Conservation (phyloP, 2,888 invertebrate genomes). For the Drosophila multiciliata region DNA sequence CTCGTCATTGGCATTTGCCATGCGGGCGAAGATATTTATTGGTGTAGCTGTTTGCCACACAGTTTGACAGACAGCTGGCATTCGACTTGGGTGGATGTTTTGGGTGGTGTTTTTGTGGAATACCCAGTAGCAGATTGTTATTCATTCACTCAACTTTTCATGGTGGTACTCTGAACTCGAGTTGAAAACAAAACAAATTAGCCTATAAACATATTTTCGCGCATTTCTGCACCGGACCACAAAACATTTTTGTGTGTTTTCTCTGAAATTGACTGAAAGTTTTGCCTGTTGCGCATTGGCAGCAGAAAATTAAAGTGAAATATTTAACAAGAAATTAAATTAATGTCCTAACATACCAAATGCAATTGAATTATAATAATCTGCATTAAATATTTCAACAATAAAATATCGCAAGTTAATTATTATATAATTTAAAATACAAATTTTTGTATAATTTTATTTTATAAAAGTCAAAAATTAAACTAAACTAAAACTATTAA, state of each 20-base stretch:
- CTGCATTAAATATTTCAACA: background rate
- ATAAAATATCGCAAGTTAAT: background rate
- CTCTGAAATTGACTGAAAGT: background rate
- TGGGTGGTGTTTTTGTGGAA: background rate
- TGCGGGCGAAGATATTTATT: constrained; percentile 46
- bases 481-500: background rate
- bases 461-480: no score
- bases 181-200: constrained; percentile 51
- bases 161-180: constrained; percentile 16
- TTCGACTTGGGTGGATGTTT: background rate
- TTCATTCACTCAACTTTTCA: constrained; percentile 52
- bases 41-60: constrained; percentile 32
- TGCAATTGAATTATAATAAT: background rate
- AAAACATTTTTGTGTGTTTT: constrained; percentile 23
- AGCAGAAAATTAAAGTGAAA: background rate
- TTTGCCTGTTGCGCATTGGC: constrained; percentile 8
- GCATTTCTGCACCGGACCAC: constrained; percentile 42
- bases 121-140: constrained; percentile 26
- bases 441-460: background rate
- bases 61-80: constrained; percentile 48
- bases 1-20: constrained; percentile 45
- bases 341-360: background rate
- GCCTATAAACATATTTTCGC: constrained; percentile 58
- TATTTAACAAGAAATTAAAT: background rate
- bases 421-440: background rate